phyloP scores from a whole-genome alignment of 2,797 vertebrate genomes.

The Nannoperca obscura region DNA sequence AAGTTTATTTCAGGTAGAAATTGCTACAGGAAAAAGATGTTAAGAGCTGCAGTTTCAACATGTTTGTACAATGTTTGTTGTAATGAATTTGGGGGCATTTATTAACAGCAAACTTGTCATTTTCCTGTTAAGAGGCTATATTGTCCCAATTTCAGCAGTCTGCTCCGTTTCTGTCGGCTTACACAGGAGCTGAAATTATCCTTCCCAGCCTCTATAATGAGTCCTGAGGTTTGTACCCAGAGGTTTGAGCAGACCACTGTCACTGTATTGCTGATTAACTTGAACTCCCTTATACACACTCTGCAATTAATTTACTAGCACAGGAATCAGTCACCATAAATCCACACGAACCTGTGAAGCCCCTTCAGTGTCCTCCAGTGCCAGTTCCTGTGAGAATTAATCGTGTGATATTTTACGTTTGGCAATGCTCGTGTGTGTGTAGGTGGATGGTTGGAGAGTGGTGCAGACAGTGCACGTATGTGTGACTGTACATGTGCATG shows the following conservation, averaged over 20 bases:
- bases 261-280: conserved; percentile 18
- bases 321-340: conserved; percentile 40
- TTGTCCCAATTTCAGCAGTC: conserved; percentile 37
- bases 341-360: conserved; percentile 30
- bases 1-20: conserved; percentile 22
- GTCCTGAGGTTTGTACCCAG: conserved; percentile 33
- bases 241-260: conserved; percentile 38
- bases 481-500: conserved; percentile 13
- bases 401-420: conserved; percentile 4
- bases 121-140: conserved; percentile 35
- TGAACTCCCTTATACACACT: conserved; percentile 3
- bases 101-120: conserved; percentile 15
- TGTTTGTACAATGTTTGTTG: not conserved
- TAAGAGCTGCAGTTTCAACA: conserved; percentile 10
- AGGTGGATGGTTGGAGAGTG: conserved; percentile 29
- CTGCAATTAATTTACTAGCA: conserved; percentile 23
- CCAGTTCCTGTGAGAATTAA: conserved; percentile 29
- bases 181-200: conserved; percentile 60
- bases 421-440: not conserved
- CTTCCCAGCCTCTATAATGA: conserved; percentile 49
- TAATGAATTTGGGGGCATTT: not conserved
- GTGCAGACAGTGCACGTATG: conserved; percentile 33
- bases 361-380: conserved; percentile 20
- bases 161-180: conserved; percentile 44
- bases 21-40: not conserved